phyloP scores from a whole-genome alignment of 2,888 invertebrate genomes.

The Pseudococcus jackbeardsleyi region DNA sequence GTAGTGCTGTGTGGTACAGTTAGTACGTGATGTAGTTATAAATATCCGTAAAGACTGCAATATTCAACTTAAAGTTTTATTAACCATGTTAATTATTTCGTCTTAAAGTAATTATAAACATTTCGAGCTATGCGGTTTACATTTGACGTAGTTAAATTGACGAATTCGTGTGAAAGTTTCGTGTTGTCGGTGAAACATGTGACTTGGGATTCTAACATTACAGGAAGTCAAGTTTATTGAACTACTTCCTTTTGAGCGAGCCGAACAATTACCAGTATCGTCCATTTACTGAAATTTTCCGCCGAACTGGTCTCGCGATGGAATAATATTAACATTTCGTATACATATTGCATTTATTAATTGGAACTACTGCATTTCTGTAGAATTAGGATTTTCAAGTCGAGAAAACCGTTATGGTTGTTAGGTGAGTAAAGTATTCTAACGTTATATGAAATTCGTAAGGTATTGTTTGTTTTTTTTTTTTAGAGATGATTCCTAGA shows the following conservation, averaged over 20 bases:
- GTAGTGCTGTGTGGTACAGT: constrained; percentile 4
- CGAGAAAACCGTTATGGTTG: constrained; percentile 41
- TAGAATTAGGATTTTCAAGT: background rate
- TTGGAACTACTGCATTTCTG: background rate
- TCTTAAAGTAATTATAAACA: constrained; percentile 17
- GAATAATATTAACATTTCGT: background rate
- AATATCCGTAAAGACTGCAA: background rate
- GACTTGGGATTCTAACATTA: constrained; percentile 31
- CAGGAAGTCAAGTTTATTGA: constrained; percentile 60
- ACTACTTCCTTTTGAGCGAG: constrained; percentile 16
- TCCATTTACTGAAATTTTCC: constrained; percentile 34
- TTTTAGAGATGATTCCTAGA: background rate
- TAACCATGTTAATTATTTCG: constrained; percentile 4
- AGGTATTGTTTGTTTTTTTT: background rate
- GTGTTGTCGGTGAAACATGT: constrained; percentile 21
- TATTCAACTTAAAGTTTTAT: background rate
- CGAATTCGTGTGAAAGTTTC: constrained; percentile 36
- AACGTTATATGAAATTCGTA: background rate
- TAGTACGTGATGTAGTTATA: background rate
- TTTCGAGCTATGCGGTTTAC: background rate
- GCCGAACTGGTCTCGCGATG: constrained; percentile 16
- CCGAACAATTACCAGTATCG: constrained; percentile 3
- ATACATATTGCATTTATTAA: background rate
- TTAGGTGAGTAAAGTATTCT: constrained; percentile 48
- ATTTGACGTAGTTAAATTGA: background rate